Evolutionary conservation across 2,888 invertebrate species (phyloP).

Genomic region (Lepidocyrtoides sp.): DNA sequence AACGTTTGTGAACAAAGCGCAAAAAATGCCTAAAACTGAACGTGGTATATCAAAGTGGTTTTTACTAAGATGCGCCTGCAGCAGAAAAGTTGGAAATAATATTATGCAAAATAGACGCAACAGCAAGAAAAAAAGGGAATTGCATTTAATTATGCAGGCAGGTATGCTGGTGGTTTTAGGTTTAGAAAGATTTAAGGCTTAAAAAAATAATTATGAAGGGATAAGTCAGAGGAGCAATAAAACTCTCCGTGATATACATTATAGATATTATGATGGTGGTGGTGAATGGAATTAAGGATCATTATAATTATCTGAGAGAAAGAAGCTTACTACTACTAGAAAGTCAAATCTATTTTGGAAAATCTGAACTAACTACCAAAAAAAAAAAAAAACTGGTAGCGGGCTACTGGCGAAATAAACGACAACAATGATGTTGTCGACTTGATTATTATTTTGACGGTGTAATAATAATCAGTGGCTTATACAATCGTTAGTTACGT

Average conservation of each 20-base stretch:
- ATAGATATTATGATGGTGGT: not conserved
- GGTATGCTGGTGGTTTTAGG: no score
- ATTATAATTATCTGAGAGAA: slow-evolving; percentile 26
- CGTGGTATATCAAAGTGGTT: no score
- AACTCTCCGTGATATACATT: not conserved
- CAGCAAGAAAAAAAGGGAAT: no score
- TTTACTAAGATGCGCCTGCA: no score
- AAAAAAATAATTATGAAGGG: slow-evolving; percentile 35
- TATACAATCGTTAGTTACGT: not conserved
- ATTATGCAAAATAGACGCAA: no score
- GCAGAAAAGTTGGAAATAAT: no score
- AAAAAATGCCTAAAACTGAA: no score
- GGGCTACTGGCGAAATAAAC: slow-evolving; percentile 66
- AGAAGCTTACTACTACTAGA: no score
- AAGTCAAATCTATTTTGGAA: not conserved
- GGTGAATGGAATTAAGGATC: slow-evolving; percentile 54
- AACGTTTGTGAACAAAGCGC: no score
- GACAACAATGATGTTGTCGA: slow-evolving; percentile 38
- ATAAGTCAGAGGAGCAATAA: slow-evolving; percentile 7
- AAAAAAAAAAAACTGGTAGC: slow-evolving; percentile 57
- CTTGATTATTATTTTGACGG: slow-evolving; percentile 66
- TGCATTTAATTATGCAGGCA: no score
- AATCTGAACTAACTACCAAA: not conserved
- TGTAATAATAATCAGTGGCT: slow-evolving; percentile 65
- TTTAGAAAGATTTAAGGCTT: no score